A percentile compares a stretch with the other conserved stretches of the same genome.
phyloP scores from a whole-genome alignment of 2,888 invertebrate species.

The Polydrusus pterygomalis region DNA sequence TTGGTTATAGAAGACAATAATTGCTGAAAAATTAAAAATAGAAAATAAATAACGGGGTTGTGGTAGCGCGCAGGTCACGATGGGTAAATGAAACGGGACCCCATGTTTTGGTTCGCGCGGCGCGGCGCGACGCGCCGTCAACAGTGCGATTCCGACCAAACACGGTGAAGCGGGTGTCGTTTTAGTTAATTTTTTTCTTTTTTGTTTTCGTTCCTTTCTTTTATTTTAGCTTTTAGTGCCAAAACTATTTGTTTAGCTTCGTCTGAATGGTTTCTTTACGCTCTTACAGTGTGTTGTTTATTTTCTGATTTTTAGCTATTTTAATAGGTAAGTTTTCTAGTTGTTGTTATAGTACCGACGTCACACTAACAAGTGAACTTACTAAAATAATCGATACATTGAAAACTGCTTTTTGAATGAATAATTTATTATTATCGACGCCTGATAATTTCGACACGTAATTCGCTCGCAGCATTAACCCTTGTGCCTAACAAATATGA shows the following conservation, averaged over 20 bases:
- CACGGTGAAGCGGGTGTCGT: slow-evolving; percentile 60
- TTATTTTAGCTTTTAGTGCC: slow-evolving; percentile 63
- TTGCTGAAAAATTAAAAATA: slow-evolving; percentile 49
- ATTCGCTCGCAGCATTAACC: neutral
- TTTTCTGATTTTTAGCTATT: slow-evolving; percentile 32
- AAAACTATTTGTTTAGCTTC: slow-evolving; percentile 33
- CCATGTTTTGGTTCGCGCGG: slow-evolving; percentile 38
- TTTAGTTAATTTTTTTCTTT: slow-evolving; percentile 66
- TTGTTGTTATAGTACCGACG: slow-evolving; percentile 6
- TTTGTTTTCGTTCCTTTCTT: slow-evolving; percentile 65
- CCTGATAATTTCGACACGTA: neutral
- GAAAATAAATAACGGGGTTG: slow-evolving; percentile 39
- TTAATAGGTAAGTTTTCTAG: slow-evolving; percentile 57
- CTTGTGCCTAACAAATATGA: neutral
- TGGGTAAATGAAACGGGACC: slow-evolving; percentile 39
- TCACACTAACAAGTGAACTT: slow-evolving; percentile 10
- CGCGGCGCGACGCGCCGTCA: slow-evolving; percentile 13
- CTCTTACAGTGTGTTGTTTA: slow-evolving; percentile 41
- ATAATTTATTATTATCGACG: slow-evolving; percentile 6
- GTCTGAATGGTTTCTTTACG: slow-evolving; percentile 31
- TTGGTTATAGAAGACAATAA: slow-evolving; percentile 19
- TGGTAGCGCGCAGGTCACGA: slow-evolving; percentile 35
- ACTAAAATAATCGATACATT: slow-evolving; percentile 36
- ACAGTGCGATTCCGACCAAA: slow-evolving; percentile 62
- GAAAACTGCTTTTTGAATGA: slow-evolving; percentile 10